Evolutionary conservation across 2,888 invertebrate genomes (phyloP), one percentile per base, ranked within the genome.

Genomic region (Bellardia pandia): DNA sequence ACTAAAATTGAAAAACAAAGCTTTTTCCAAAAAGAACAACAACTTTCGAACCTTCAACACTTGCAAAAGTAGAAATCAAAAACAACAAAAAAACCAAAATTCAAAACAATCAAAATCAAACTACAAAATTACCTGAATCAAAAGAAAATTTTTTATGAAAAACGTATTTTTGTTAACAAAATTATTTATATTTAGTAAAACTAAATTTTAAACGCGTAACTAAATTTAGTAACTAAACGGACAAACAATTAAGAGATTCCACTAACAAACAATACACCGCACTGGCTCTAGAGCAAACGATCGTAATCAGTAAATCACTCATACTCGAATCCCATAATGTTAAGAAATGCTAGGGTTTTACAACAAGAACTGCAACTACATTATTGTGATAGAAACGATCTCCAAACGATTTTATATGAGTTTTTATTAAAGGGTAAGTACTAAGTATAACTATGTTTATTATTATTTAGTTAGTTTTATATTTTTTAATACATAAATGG

Each of bases 41-140:
- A 72, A 33, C 56, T 83, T 86, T 88, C 62, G 75, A 85, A 62
- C 23, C 23, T 37, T 82, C 78, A 30, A 53, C 13, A 72, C 79
- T 80, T 45, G 16, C 9, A 13, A 42, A 53, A 40, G 68, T 66
- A 56, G 51, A 45, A 78, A 68, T 14, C 33, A 30, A 40, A 79
- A 16, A 56, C 53, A 53, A 76, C 56, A 42, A 16, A 6, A 6
- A 64, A 42, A 16, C 48, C 64, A 64, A 75, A 74, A 76, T 71
- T 77, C 23, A 42, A 85, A 74, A 75, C 79, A 85, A 75, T 75
- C 68, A 84, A 88, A 85, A 89, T 90, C 78, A 88, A 90, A 92
- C 92, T 93, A 92, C 93, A 91, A 92, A 92, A 92, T 92, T 93
- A 93, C 92, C 93, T 92, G 92, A 92, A 77, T 82, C 74, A 79